A percentile compares a stretch with the other conserved stretches of the same genome.
Evolutionary conservation across 1,140 invertebrate species (phyloP).

Genomic region (Thaumetopoea pityocampa): DNA sequence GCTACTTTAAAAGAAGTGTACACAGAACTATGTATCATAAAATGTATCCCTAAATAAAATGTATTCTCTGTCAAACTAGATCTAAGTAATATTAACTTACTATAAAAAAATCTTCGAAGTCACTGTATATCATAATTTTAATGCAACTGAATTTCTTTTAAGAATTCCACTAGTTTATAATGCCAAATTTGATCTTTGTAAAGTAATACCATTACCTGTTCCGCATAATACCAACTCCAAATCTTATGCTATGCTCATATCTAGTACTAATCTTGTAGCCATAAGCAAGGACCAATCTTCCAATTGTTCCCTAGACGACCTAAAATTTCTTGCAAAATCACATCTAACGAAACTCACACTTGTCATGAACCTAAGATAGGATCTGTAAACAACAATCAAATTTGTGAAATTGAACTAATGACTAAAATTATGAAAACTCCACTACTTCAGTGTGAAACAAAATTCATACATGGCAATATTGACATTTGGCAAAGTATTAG

Average conservation of each 20-base stretch:
- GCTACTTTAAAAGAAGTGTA: slow-evolving; percentile 15
- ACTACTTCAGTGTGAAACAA: slow-evolving; percentile 12
- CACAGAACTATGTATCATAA: slow-evolving; percentile 18
- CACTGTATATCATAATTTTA: too few relatives aligned
- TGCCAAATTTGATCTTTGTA: slow-evolving; percentile 9
- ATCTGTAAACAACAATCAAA: slow-evolving; percentile 1
- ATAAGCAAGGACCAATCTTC: slow-evolving; percentile 9
- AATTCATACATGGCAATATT: slow-evolving; percentile 12
- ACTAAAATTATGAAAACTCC: neutral
- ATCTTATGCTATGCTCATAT: slow-evolving; percentile 6
- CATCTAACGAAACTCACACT: neutral
- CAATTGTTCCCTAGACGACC: slow-evolving; percentile 4
- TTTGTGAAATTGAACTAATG: slow-evolving; percentile 18
- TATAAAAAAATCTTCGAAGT: too few relatives aligned
- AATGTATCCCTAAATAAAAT: slow-evolving; percentile 10
- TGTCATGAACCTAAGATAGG: slow-evolving; percentile 3
- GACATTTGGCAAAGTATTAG: slow-evolving; percentile 19
- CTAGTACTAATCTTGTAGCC: slow-evolving; percentile 5
- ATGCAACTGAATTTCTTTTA: too few relatives aligned
- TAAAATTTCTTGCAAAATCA: slow-evolving; percentile 7
- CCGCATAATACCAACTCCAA: slow-evolving; percentile 6
- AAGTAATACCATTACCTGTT: slow-evolving; percentile 13
- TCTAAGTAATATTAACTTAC: too few relatives aligned
- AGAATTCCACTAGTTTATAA: slow-evolving; percentile 14
- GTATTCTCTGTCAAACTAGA: slow-evolving; percentile 21